Base-by-base conservation (phyloP, 1,140 invertebrate species). In the Chironomus tepperi region DNA sequence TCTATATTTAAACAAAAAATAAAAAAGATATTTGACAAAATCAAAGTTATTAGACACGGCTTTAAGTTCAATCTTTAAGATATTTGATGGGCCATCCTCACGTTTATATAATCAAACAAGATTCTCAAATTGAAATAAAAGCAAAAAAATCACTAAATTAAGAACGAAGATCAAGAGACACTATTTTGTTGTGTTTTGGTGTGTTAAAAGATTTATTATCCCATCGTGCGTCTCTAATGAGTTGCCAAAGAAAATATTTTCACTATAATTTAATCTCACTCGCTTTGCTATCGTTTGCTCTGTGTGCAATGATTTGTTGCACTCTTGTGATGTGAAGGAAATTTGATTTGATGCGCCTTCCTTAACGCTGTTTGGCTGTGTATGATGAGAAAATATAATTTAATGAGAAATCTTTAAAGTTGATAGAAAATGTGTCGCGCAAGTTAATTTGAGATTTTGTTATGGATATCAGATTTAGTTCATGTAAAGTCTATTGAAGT, bases 341-440 rank as follows among this genome's bases (percentile, higher is more conserved):
- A 57, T 12, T 57, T 57, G 47, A 57, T 57, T 57, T 15, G 47
- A 57, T 57, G n/a, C n/a, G 47, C 47, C 12, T 57, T 57, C n/a
- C 47, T 15, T 57, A 57, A 57, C 5, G 24, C 24, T 34, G 2
- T 34, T 34, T 34, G n/a, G 24, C 24, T 57, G 47, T 57, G 47
- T n/a, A 57, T 57, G 47, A 57, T 57, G 47, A 57, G 15, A 57
- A 57, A n/a, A n/a, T n/a, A 57, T 57, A 57, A 57, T 57, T 57
- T 15, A 57, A 57, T 34, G 24, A 34, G 24, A 34, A 34, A 34
- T 2, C 15, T 57, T 57, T n/a, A 8, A n/a, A 12, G 12, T 15
- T 57, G 47, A 57, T 57, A 57, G 47, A 15, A 2, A n/a, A 57
- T 15, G n/a, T n/a, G 47, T 57, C 9, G 47, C 24, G 24, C 24